These are phyloP conservation scores for Sisyra nigra DNA, from an alignment of 2,888 invertebrate species.

Conservation along the genomic window DNA sequence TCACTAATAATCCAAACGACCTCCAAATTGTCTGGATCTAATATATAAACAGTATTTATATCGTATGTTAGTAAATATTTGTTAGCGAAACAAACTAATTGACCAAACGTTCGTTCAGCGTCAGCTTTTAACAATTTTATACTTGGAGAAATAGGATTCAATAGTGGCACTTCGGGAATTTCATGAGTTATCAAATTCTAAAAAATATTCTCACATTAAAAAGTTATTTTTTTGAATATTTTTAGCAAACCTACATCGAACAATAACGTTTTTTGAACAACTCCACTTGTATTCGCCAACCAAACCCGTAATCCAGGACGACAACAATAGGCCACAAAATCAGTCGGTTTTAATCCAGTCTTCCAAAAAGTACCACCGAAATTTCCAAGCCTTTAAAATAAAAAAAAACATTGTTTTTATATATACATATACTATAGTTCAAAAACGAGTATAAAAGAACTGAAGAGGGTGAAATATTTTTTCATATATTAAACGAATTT, in stretches of 20 bases:
- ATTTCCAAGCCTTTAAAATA: constrained; percentile 33
- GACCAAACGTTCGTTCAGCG: constrained; percentile 45
- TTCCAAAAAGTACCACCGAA: constrained; percentile 44
- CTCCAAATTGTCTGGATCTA: constrained; percentile 53
- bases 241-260: constrained; percentile 44
- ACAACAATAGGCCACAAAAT: constrained; percentile 50
- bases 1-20: constrained; percentile 50
- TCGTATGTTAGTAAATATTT: constrained; percentile 60
- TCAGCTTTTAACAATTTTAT: constrained; percentile 24
- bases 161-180: constrained; percentile 45
- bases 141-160: constrained; percentile 44
- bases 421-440: constrained; percentile 5
- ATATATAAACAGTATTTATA: constrained; percentile 49
- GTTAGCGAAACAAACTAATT: constrained; percentile 48
- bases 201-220: constrained; percentile 8
- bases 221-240: neutral
- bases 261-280: constrained; percentile 68
- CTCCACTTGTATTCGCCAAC: constrained; percentile 58
- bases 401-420: too few species aligned
- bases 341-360: constrained; percentile 32
- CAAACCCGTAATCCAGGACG: constrained; percentile 74
- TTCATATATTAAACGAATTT: too few species aligned
- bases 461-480: neutral
- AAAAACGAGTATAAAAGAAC: neutral
- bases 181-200: constrained; percentile 24